Conservation (phyloP, 2,797 vertebrate species). For the Phataginus tetradactyla region DNA sequence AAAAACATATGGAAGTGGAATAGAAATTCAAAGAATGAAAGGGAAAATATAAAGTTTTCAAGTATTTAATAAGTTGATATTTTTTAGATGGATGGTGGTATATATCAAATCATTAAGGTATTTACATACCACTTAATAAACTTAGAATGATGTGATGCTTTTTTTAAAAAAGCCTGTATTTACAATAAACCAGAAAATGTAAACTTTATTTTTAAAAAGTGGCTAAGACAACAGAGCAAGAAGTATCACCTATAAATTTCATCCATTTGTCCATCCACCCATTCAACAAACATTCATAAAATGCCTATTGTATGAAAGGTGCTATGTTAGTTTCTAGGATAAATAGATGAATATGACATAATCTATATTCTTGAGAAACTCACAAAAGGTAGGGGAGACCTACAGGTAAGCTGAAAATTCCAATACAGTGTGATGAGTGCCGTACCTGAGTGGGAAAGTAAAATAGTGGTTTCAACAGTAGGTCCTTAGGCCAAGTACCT, state of each 20-base stretch:
- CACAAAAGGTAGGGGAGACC: not conserved
- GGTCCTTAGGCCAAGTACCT: not conserved
- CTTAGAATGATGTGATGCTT: not conserved
- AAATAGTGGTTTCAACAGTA: not conserved
- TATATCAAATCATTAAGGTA: constrained; percentile 15
- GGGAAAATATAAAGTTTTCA: constrained; percentile 9
- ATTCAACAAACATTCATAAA: not conserved
- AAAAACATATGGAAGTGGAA: not conserved
- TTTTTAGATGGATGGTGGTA: not conserved
- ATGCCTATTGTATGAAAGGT: not conserved
- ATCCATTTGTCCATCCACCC: not conserved
- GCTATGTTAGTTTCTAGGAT: not conserved
- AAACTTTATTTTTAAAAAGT: not conserved
- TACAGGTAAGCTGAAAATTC: not conserved
- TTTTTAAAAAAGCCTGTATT: constrained; percentile 28
- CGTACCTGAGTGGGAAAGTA: not conserved
- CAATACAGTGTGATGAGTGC: not conserved
- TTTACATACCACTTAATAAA: not conserved
- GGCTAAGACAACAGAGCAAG: constrained; percentile 11
- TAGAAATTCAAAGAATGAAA: constrained; percentile 17
- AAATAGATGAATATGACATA: not conserved
- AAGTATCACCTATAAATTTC: not conserved
- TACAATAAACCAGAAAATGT: not conserved
- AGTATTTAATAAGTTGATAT: not conserved
- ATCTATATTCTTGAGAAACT: not conserved